Evolutionary conservation across 2,888 invertebrate genomes (phyloP).

Genomic region (Resseliella maxima): DNA sequence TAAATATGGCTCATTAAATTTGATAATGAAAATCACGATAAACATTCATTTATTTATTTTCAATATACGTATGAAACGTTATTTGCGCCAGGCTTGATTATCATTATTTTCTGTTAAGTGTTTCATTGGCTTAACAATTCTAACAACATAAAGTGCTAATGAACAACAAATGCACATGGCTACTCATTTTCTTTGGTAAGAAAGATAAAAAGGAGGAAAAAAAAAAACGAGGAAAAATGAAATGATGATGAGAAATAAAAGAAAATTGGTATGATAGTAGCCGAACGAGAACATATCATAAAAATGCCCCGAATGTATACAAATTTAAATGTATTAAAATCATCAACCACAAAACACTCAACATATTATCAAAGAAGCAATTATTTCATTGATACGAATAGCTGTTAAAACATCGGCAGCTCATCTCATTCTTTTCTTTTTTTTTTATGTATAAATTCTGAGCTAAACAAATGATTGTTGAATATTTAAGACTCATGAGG

Average conservation of each 20-base stretch:
- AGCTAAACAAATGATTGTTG: neutral
- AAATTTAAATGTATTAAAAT: slow-evolving; percentile 31
- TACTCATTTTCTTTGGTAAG: neutral
- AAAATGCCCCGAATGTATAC: neutral
- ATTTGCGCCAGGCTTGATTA: neutral
- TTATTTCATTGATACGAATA: neutral
- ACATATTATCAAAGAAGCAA: neutral
- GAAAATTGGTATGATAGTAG: neutral
- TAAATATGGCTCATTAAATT: slow-evolving; percentile 36
- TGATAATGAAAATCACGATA: slow-evolving; percentile 35
- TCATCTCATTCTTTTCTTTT: neutral
- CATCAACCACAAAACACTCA: slow-evolving; percentile 1
- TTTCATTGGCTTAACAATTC: neutral
- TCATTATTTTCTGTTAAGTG: neutral
- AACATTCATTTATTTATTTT: slow-evolving; percentile 34
- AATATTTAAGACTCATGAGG: neutral
- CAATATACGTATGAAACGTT: slow-evolving; percentile 8
- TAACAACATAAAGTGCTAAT: no score
- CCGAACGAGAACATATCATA: neutral
- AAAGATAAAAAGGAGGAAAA: no score
- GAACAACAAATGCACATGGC: slow-evolving; percentile 22
- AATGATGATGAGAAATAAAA: neutral
- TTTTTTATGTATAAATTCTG: no score
- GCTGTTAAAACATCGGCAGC: neutral
- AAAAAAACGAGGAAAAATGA: no score